Conservation (phyloP, 2,797 vertebrate species). For the Cyclura pinguis region DNA sequence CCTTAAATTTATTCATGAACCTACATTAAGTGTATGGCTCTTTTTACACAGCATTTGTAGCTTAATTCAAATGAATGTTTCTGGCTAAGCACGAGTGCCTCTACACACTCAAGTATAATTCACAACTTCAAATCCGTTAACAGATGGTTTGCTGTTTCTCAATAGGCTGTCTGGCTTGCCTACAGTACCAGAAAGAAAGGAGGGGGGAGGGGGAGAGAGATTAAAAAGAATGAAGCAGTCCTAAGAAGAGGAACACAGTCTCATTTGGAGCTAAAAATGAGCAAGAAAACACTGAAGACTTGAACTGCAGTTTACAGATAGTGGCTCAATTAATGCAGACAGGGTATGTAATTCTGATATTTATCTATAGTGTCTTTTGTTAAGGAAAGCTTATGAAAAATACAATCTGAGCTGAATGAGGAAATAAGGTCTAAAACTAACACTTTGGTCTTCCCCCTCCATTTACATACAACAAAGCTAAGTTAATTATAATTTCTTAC, state of each 20-base stretch:
- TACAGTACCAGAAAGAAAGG: conserved; percentile 71
- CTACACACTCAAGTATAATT: conserved; percentile 93
- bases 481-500: conserved; percentile 56
- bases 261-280: conserved; percentile 65
- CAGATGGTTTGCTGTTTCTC: conserved; percentile 97
- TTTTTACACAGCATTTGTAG: conserved; percentile 84
- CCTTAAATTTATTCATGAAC: conserved; percentile 88
- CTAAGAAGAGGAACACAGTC: conserved; percentile 58
- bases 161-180: conserved; percentile 89
- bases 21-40: conserved; percentile 82
- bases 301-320: conserved; percentile 45
- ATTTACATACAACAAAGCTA: conserved; percentile 46
- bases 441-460: conserved; percentile 50
- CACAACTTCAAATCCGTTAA: conserved; percentile 93
- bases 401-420: conserved; percentile 49
- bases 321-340: conserved; percentile 44
- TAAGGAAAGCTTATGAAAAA: conserved; percentile 59
- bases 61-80: conserved; percentile 97
- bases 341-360: conserved; percentile 48
- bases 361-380: conserved; percentile 32
- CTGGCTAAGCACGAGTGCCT: conserved; percentile 95
- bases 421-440: conserved; percentile 49
- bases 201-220: conserved; percentile 27
- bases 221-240: conserved; percentile 64
- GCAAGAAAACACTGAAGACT: conserved; percentile 58